Percentiles rank a stretch among this genome's conserved stretches.
These are phyloP conservation scores for Cyclophora punctaria DNA, from an alignment of 2,888 invertebrate species.

Conservation along the genomic window DNA sequence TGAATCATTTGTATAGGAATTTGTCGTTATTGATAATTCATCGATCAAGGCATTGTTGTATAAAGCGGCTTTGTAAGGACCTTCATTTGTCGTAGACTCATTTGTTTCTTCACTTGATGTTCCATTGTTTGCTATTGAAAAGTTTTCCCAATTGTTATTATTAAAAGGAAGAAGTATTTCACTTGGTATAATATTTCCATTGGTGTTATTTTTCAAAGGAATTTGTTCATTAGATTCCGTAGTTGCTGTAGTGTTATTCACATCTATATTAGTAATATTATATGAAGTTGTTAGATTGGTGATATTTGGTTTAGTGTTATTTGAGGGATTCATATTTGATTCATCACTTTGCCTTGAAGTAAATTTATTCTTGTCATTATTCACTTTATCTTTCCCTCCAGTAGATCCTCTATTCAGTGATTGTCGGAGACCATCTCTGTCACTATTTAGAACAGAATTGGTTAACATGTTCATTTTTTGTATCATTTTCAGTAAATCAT, in stretches of 20 bases:
- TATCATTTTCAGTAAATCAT: too few species aligned
- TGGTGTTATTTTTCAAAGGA: background rate
- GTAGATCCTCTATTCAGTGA: slow-evolving; percentile 23
- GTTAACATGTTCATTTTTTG: background rate
- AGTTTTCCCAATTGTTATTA: slow-evolving; percentile 10
- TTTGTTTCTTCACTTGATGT: slow-evolving; percentile 9
- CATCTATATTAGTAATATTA: background rate
- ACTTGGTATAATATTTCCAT: slow-evolving; percentile 2
- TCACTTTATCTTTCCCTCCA: slow-evolving; percentile 3
- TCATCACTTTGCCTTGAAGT: too few species aligned
- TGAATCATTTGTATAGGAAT: slow-evolving; percentile 41
- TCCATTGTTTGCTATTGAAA: background rate
- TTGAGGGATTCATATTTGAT: too few species aligned
- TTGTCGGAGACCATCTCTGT: slow-evolving; percentile 21
- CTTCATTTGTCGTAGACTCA: slow-evolving; percentile 21
- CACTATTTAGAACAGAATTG: background rate
- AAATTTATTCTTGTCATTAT: too few species aligned
- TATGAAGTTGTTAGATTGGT: too few species aligned
- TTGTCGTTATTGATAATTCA: slow-evolving; percentile 54
- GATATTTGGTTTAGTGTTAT: too few species aligned
- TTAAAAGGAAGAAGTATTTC: slow-evolving; percentile 15
- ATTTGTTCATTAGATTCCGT: background rate
- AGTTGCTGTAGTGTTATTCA: background rate
- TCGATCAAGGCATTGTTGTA: slow-evolving; percentile 45
- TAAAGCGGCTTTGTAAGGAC: slow-evolving; percentile 36